Conservation (phyloP, 2,113 vertebrate genomes). For the Antigone vipio region DNA sequence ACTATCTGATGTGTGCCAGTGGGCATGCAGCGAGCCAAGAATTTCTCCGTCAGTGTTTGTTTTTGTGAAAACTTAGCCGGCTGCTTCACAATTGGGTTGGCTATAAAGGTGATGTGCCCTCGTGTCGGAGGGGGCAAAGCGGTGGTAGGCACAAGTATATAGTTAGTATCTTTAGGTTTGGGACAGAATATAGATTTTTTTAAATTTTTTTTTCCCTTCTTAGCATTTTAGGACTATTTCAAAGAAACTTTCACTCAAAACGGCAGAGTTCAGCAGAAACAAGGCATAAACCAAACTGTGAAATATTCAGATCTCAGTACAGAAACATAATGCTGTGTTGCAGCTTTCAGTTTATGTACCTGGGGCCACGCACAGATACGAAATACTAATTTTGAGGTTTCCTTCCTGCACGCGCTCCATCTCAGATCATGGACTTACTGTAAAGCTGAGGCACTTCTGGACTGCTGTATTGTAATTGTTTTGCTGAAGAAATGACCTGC, state of each 20-base stretch:
- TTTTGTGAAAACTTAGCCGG: background rate
- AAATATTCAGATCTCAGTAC: background rate
- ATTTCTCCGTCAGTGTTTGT: conserved; percentile 3
- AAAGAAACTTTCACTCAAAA: background rate
- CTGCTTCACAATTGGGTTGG: background rate
- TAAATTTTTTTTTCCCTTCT: no score
- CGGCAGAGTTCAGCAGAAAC: background rate
- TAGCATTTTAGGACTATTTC: background rate
- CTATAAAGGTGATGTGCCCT: background rate
- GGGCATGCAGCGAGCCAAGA: conserved; percentile 15
- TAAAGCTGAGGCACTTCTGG: background rate
- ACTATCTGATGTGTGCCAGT: conserved; percentile 21
- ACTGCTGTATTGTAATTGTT: background rate
- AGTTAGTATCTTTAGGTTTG: background rate
- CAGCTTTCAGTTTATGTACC: background rate
- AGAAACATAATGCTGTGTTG: background rate
- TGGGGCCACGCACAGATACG: background rate
- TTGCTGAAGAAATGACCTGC: background rate
- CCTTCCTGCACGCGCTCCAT: accelerated
- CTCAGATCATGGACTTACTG: background rate
- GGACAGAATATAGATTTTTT: background rate
- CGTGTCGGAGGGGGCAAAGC: background rate
- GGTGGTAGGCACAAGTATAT: background rate
- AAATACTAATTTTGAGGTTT: background rate
- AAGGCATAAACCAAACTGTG: background rate